A percentile compares a stretch with the other conserved stretches of the same genome.
These are phyloP conservation scores for Montifringilla adamsi DNA, from an alignment of 2,113 vertebrate genomes.

Conservation along the genomic window DNA sequence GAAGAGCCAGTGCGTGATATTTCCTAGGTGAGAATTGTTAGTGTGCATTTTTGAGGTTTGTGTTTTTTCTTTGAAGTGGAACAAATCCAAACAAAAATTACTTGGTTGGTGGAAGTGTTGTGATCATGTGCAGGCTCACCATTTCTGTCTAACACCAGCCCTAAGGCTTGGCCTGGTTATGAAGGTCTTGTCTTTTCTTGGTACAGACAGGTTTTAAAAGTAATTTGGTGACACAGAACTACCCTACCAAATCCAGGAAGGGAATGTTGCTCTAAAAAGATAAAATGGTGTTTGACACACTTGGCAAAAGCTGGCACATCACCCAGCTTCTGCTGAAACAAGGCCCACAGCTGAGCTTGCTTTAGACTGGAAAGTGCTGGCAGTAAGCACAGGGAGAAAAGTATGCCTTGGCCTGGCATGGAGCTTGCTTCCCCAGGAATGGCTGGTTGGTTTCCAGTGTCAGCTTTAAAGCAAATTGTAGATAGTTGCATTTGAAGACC, in stretches of 20 bases:
- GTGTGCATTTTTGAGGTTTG: not conserved
- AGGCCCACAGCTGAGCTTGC: not conserved
- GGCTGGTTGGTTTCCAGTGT: not conserved
- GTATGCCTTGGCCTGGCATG: accelerated
- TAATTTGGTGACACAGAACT: not conserved
- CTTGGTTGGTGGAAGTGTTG: not conserved
- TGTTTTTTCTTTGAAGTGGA: not conserved
- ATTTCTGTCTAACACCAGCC: not conserved
- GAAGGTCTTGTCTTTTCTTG: not conserved
- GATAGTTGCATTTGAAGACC: not conserved
- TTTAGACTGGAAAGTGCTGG: not conserved
- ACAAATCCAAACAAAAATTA: not conserved
- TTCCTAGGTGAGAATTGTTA: not conserved
- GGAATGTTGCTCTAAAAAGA: not conserved
- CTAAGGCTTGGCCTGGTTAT: not conserved
- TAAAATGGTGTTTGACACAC: not conserved
- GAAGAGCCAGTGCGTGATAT: accelerated
- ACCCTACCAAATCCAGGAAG: not conserved
- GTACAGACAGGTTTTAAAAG: not conserved
- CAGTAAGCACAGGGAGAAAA: not conserved
- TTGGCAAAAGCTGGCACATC: not conserved
- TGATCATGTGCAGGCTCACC: not conserved
- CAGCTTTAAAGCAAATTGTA: not conserved
- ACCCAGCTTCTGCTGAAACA: not conserved
- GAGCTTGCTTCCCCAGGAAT: not conserved